phyloP scores from a whole-genome alignment of 2,888 invertebrate species.

The Cantharis nigra region DNA sequence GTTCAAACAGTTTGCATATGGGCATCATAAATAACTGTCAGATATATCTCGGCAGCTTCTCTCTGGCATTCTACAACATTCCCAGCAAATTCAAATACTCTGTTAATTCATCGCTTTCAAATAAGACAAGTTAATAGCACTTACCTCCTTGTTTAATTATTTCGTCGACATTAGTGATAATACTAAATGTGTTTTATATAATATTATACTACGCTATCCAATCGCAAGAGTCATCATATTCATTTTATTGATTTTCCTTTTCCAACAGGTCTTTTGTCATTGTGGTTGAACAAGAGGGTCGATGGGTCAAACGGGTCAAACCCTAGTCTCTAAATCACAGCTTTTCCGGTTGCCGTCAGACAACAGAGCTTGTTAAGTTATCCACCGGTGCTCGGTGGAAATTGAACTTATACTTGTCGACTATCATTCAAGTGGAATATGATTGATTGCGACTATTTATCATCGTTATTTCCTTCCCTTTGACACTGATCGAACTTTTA shows the following conservation, averaged over 20 bases:
- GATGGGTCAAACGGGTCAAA: slow-evolving; percentile 39
- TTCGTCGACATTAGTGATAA: slow-evolving; percentile 28
- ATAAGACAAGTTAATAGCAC: slow-evolving; percentile 46
- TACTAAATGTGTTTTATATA: slow-evolving; percentile 3
- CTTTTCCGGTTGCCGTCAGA: slow-evolving; percentile 39
- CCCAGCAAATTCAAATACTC: slow-evolving; percentile 49
- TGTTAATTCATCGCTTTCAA: slow-evolving; percentile 39
- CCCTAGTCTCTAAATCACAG: slow-evolving; percentile 40
- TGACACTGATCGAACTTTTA: slow-evolving; percentile 53
- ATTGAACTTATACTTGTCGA: slow-evolving; percentile 36
- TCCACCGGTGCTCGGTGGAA: slow-evolving; percentile 36
- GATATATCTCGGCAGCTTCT: slow-evolving; percentile 44
- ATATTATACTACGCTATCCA: not conserved
- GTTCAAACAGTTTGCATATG: slow-evolving; percentile 53
- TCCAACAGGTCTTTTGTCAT: slow-evolving; percentile 37
- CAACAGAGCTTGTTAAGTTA: slow-evolving; percentile 37
- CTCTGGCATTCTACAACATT: slow-evolving; percentile 49
- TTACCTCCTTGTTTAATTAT: slow-evolving; percentile 31
- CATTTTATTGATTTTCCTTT: slow-evolving; percentile 22
- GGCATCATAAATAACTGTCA: slow-evolving; percentile 54
- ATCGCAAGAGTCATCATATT: slow-evolving; percentile 5
- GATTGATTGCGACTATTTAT: slow-evolving; percentile 57
- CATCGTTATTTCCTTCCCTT: slow-evolving; percentile 53
- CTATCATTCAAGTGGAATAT: slow-evolving; percentile 48
- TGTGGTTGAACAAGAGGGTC: slow-evolving; percentile 28